phyloP scores from a whole-genome alignment of 2,113 vertebrate genomes.

The Hymenochirus boettgeri region DNA sequence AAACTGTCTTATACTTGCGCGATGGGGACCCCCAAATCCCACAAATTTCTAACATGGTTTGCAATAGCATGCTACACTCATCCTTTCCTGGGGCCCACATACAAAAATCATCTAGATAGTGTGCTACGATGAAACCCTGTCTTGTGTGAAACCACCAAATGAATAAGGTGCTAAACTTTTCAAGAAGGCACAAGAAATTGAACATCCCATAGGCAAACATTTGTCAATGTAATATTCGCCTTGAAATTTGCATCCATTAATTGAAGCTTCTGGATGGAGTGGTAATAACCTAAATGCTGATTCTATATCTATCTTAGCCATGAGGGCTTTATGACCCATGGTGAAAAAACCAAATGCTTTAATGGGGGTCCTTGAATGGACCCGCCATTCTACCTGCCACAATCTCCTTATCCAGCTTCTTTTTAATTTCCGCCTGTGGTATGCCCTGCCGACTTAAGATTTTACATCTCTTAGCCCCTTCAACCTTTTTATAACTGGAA shows the following conservation, averaged over 20 bases:
- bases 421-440: neutral
- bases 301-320: neutral
- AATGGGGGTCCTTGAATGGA: neutral
- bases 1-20: neutral
- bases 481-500: too few relatives aligned
- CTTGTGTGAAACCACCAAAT: neutral
- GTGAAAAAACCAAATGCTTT: neutral
- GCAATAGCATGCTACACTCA: too few relatives aligned
- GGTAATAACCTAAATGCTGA: neutral
- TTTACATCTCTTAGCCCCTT: too few relatives aligned
- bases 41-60: too few relatives aligned
- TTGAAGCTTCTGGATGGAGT: neutral
- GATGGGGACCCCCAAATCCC: neutral
- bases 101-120: slow-evolving; percentile 1
- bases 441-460: neutral
- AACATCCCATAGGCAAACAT: slow-evolving; percentile 2
- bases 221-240: neutral
- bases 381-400: neutral
- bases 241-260: neutral
- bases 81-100: too few relatives aligned
- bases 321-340: neutral
- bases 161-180: neutral
- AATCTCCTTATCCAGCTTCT: neutral
- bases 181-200: slow-evolving; percentile 2
- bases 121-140: neutral